Conservation (phyloP, 1,140 invertebrate genomes). For the Zeugodacus cucurbitae region DNA sequence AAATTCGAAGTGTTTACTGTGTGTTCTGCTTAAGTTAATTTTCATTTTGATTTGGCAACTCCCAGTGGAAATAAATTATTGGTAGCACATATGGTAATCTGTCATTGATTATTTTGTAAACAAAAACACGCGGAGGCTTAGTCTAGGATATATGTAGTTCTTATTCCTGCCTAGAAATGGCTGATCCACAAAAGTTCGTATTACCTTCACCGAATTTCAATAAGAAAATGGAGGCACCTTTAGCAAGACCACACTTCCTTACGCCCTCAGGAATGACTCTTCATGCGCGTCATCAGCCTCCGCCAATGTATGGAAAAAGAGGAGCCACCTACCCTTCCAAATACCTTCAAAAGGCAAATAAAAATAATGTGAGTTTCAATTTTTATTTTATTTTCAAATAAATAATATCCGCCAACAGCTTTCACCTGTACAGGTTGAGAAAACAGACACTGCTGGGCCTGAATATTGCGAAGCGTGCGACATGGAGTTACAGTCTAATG, state of each 20-base stretch:
- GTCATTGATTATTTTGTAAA: constrained; percentile 14
- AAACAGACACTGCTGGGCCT: background rate
- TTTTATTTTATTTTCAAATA: background rate
- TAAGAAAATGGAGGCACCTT: constrained; percentile 44
- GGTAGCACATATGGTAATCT: background rate
- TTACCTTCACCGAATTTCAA: constrained; percentile 58
- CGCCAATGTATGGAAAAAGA: constrained; percentile 65
- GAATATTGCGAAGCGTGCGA: constrained; percentile 82
- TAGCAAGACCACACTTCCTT: constrained; percentile 51
- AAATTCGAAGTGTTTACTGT: no score
- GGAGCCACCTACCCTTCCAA: constrained; percentile 62
- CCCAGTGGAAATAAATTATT: background rate
- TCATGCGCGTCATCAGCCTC: constrained; percentile 61
- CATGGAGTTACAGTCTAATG: constrained; percentile 72
- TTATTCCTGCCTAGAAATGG: constrained; percentile 47
- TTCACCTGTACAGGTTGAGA: background rate
- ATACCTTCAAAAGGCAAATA: constrained; percentile 44
- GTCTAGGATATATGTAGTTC: no score
- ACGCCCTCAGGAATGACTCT: constrained; percentile 62
- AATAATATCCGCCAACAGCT: background rate
- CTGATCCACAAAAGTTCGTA: constrained; percentile 50
- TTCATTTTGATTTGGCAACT: background rate
- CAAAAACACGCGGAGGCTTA: background rate
- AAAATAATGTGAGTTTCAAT: constrained; percentile 7
- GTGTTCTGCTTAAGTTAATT: background rate